Evolutionary conservation across 2,888 invertebrate species (phyloP), one percentile per base, ranked within the genome.

Genomic region (Neelides folsomi): DNA sequence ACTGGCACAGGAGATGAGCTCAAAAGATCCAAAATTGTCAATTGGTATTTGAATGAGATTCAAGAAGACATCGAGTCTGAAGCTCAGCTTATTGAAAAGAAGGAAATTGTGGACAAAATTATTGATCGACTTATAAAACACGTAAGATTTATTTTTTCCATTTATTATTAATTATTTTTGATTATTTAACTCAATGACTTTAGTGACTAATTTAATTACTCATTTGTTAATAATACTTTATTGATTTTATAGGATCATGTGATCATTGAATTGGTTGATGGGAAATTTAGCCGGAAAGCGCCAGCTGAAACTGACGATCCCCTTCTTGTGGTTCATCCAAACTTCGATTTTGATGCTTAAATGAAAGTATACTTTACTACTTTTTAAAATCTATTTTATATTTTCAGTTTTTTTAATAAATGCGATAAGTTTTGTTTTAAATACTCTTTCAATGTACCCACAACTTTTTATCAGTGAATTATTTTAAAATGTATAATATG

Each of bases 251-350:
- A 86, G 86, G 89, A 89, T 69, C 80, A 85, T 76, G 81, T 88
- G 46, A 79, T 89, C 65, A 86, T 89, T 64, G 80, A 86, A 1
- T 71, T 89, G 46, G 78, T 78, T 0, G 75, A 76, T 15, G 78
- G 77, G 71, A 75, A 52, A 71, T 74, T 36, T 66, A 74, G 72
- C 16, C 72, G 75, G n/a, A 69, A 74, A 1, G 68, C 67, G 36
- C 73, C 74, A 0, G 78, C 79, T 53, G 77, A 78, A 55, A 74
- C 78, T 0, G 81, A 83, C 35, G 86, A 93, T 71, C 89, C 92
- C 0, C 70, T 88, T 40, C 72, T 97, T 5, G 88, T 95, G 13
- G 94, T 95, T 1, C 95, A 98, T 77, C 97, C 97, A 0, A 94
- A 95, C 73, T 97, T 93, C 69, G 80, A 88, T 44, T 77, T 89